Base-by-base conservation (phyloP, 35 echinoderm and acorn worm species). In the Lytechinus variegatus region DNA sequence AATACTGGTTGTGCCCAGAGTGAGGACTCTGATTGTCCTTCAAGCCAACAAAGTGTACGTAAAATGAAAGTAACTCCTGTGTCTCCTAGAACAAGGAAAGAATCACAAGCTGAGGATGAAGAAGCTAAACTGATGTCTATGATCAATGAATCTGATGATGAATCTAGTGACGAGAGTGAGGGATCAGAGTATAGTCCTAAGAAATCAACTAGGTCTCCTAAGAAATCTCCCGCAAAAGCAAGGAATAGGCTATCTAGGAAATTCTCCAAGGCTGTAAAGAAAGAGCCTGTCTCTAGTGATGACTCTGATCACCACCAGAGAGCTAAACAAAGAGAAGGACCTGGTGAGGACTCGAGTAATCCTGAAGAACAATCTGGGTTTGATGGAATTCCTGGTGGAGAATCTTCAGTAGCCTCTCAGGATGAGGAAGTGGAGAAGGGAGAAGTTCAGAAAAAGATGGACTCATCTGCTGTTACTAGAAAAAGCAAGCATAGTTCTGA, bases 231-330 rank as follows among this genome's bases (percentile, higher is more conserved):
- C 24, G 10, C 61, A 79, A 56, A 95, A 7, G 14, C 52, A 54
- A 95, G 27, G 72, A 89, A 87, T 54, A 57, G 24, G 12, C 21
- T 54, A 12, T 86, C 24, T 33, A 87, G 89, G 61, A 24, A 79
- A 79, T 79, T 79, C 9, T 58, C 56, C 56, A 58, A 58, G 56
- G 56, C 5, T 79, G 66, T 79, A 24, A 7, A 79, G 19, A 8
- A n/a, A 54, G 72, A 60, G 54, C 4, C 10, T 52, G n/a, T 54
- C 14, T 90, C 88, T 11, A 90, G 52, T 90, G 88, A 9, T 53
- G 91, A 97, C 56, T 97, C 96, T 92, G 94, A 95, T 92, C 66
- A 79, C 52, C 95, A 97, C 56, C 57, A 97, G 86, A 96, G 10
- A 57, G 90, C 72, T 9, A 29, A 61, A 14, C 28, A n/a, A 16